A percentile compares a stretch with the other conserved stretches of the same genome.
These are phyloP conservation scores for Gracilinanus agilis DNA, from an alignment of 2,113 vertebrate species.

Conservation along the genomic window DNA sequence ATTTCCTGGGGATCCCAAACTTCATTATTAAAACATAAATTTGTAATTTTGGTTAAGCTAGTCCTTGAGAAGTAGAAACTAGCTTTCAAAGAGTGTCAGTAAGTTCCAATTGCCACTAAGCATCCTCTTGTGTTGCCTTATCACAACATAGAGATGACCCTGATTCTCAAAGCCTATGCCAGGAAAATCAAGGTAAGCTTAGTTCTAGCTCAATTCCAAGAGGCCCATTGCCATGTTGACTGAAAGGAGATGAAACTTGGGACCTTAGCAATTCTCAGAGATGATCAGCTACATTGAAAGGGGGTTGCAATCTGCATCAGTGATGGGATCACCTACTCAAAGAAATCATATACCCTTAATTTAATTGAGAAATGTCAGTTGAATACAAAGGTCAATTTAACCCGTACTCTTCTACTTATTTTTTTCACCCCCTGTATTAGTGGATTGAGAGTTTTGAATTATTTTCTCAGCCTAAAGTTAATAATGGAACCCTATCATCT, in stretches of 20 bases:
- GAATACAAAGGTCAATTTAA: background rate
- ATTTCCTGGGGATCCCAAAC: conserved; percentile 19
- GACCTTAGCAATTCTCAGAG: background rate
- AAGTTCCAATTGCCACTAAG: background rate
- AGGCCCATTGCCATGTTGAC: too few relatives aligned
- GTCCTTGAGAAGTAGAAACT: background rate
- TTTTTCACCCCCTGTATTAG: background rate
- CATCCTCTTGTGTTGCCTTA: background rate
- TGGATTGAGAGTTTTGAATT: background rate
- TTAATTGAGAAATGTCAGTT: background rate
- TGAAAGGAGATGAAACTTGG: background rate
- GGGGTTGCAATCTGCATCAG: background rate
- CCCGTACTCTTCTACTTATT: background rate
- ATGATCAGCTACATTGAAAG: background rate
- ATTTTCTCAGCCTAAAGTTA: background rate
- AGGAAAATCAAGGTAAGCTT: background rate
- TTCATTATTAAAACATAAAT: conserved; percentile 57
- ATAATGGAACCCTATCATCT: background rate
- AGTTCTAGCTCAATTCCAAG: background rate
- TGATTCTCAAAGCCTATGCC: background rate
- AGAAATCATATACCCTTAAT: background rate
- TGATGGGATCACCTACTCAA: background rate
- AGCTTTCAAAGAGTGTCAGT: background rate
- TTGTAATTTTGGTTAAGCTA: conserved; percentile 48
- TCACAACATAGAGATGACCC: background rate